These are phyloP conservation scores for Stichodactyla helianthus DNA, from an alignment of 64 coral and sea anemone genomes.

Conservation along the genomic window DNA sequence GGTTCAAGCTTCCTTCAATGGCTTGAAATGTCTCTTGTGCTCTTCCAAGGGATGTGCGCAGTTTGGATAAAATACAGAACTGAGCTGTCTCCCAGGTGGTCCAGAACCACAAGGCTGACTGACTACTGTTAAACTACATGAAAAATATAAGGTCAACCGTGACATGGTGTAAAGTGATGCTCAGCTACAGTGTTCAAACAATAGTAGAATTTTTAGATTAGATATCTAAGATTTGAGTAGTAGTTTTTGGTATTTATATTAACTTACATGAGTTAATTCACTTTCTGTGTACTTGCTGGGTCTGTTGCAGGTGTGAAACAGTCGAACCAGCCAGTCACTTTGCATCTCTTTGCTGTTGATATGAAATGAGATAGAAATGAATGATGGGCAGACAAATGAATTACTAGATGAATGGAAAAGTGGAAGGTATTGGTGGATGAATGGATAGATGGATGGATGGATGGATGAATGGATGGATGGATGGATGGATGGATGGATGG, in stretches of 20 bases:
- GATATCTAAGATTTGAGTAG: too few species aligned
- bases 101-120: conserved; percentile 94
- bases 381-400: neutral
- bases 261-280: conserved; percentile 67
- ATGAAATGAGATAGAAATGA: neutral
- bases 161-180: neutral
- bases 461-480: neutral
- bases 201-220: neutral
- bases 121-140: conserved; percentile 77
- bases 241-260: neutral
- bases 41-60: conserved; percentile 89
- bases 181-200: neutral
- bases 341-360: conserved; percentile 65
- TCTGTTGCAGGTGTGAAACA: conserved; percentile 92
- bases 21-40: conserved; percentile 96
- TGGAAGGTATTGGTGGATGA: neutral
- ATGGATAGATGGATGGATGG: neutral
- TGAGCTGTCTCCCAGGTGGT: conserved; percentile 94
- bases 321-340: conserved; percentile 76
- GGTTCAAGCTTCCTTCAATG: conserved; percentile 71
- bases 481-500: neutral
- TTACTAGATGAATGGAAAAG: neutral
- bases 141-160: neutral
- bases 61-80: conserved; percentile 83
- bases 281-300: conserved; percentile 55